Conservation (phyloP, 2,113 vertebrate genomes). For the Microcebus jonahi region DNA sequence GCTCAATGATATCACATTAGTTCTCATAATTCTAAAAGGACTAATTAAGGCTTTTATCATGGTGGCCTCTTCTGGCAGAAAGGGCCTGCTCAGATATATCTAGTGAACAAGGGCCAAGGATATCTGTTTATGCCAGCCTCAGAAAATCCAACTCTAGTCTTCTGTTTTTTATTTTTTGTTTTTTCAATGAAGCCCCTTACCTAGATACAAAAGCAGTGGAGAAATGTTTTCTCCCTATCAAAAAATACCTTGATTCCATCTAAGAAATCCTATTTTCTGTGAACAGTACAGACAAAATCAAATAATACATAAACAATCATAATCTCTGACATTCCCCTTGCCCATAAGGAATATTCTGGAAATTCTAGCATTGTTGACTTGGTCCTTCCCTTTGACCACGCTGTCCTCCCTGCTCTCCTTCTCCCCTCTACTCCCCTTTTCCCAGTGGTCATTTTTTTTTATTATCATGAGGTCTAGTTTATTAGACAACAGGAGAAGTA, state of each 20-base stretch:
- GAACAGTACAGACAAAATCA: background rate
- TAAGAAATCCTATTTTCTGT: conserved; percentile 3
- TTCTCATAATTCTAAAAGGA: background rate
- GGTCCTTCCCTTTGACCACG: background rate
- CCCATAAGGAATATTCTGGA: background rate
- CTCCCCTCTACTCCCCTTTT: background rate
- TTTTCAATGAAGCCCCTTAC: background rate
- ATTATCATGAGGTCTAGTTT: background rate
- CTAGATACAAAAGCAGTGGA: background rate
- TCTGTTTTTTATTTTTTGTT: background rate
- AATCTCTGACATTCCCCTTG: background rate
- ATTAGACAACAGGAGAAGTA: background rate
- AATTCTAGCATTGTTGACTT: background rate
- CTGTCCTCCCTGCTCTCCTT: background rate
- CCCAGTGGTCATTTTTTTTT: background rate
- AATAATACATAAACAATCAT: background rate
- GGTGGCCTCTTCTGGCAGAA: background rate
- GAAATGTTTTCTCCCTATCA: background rate
- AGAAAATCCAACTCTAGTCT: background rate
- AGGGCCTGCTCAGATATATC: background rate
- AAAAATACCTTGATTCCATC: background rate
- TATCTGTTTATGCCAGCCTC: background rate
- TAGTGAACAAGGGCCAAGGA: background rate
- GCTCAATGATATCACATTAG: background rate
- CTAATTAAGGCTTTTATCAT: background rate